phyloP scores from a whole-genome alignment of 1,140 invertebrate genomes.

The Papilio aristodemus region DNA sequence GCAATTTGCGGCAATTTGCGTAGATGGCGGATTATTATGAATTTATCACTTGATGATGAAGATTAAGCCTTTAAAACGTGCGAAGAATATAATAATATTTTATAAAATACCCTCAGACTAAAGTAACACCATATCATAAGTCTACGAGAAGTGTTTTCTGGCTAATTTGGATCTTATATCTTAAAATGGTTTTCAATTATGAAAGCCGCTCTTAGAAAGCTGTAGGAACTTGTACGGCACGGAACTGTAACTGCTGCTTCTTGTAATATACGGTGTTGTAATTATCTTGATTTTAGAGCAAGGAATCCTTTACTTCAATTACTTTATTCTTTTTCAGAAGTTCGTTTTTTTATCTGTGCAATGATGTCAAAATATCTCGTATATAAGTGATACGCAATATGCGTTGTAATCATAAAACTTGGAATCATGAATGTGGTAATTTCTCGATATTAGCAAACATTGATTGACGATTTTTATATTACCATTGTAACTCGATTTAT shows the following conservation, averaged over 20 bases:
- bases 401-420: not conserved
- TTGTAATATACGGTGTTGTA: too few species aligned
- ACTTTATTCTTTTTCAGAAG: too few species aligned
- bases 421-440: not conserved
- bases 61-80: not conserved
- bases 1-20: slow-evolving; percentile 25
- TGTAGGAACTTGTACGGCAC: too few species aligned
- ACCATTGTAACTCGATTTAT: slow-evolving; percentile 21
- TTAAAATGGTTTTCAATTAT: too few species aligned
- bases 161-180: too few species aligned
- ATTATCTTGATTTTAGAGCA: too few species aligned
- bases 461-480: slow-evolving; percentile 16
- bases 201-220: too few species aligned
- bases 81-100: slow-evolving; percentile 6
- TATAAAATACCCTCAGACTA: too few species aligned
- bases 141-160: too few species aligned
- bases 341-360: not conserved
- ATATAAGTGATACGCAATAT: not conserved
- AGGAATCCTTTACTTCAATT: too few species aligned
- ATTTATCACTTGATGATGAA: slow-evolving; percentile 14
- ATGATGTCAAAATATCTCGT: not conserved
- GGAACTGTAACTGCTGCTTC: too few species aligned
- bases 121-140: too few species aligned
- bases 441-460: not conserved
- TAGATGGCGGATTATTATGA: slow-evolving; percentile 19